Conservation (phyloP, 2,888 invertebrate genomes). For the Lycia hirtaria region DNA sequence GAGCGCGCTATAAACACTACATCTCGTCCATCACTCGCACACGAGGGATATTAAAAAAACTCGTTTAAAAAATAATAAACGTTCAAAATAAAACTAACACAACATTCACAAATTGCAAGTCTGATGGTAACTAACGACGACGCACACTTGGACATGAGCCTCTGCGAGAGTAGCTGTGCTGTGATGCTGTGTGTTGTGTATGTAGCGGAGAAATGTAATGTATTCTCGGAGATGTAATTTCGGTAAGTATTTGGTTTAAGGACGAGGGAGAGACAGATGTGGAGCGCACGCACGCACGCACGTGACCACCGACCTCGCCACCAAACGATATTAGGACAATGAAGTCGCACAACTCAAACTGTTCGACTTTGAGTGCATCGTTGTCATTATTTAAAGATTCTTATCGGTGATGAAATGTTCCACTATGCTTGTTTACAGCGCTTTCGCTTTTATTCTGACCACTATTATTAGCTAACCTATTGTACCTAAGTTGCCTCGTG, state of each 20-base stretch:
- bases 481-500: too few species aligned
- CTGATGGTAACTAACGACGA: neutral
- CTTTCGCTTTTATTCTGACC: too few species aligned
- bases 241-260: slow-evolving; percentile 8
- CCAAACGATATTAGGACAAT: slow-evolving; percentile 22
- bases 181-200: neutral
- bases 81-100: slow-evolving; percentile 7
- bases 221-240: neutral
- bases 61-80: slow-evolving; percentile 16
- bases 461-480: too few species aligned
- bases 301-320: slow-evolving; percentile 6
- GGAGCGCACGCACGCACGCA: neutral
- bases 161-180: too few species aligned
- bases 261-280: slow-evolving; percentile 5
- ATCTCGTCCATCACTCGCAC: neutral
- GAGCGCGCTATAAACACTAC: neutral
- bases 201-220: neutral
- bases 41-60: neutral
- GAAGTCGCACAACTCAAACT: too few species aligned
- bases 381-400: too few species aligned
- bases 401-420: too few species aligned
- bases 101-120: slow-evolving; percentile 12
- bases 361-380: too few species aligned
- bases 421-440: too few species aligned
- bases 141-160: neutral